Percentiles rank a stretch among this genome's conserved stretches.
Evolutionary conservation across 1,140 invertebrate genomes (phyloP).

Genomic region (Fopius arisanus): DNA sequence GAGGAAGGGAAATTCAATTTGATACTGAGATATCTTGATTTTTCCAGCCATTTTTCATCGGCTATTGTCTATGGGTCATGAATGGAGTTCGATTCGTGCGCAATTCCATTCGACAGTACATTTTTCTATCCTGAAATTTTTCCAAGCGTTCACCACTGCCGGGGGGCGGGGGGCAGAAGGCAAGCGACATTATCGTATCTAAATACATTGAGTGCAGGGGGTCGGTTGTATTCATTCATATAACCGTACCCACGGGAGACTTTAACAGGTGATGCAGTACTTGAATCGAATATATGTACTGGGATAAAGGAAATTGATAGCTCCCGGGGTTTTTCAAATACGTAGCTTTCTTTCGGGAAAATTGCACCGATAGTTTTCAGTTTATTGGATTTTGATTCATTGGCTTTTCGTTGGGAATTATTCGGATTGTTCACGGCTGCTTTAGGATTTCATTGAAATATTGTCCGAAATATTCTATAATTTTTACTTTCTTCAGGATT

Average conservation of each 20-base stretch:
- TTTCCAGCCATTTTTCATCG: neutral
- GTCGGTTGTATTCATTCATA: neutral
- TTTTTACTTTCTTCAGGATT: too few species aligned
- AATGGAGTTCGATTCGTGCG: neutral
- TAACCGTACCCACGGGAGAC: neutral
- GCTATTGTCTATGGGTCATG: neutral
- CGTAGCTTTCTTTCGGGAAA: neutral
- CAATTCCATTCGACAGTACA: neutral
- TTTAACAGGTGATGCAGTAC: slow-evolving; percentile 1
- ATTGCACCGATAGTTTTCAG: neutral
- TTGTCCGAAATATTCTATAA: too few species aligned
- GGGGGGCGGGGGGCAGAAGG: neutral
- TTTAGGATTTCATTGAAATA: too few species aligned
- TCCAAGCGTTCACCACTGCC: neutral
- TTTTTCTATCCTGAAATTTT: neutral
- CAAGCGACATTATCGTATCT: slow-evolving; percentile 6
- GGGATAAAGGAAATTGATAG: neutral
- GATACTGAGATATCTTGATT: neutral
- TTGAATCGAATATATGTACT: neutral
- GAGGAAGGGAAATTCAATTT: neutral
- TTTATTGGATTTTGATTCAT: too few species aligned
- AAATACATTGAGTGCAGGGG: neutral
- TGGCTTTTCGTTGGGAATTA: too few species aligned
- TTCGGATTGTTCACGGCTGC: too few species aligned
- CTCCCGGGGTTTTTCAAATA: neutral